phyloP scores from a whole-genome alignment of 2,113 vertebrate species.

The Notothenia coriiceps region DNA sequence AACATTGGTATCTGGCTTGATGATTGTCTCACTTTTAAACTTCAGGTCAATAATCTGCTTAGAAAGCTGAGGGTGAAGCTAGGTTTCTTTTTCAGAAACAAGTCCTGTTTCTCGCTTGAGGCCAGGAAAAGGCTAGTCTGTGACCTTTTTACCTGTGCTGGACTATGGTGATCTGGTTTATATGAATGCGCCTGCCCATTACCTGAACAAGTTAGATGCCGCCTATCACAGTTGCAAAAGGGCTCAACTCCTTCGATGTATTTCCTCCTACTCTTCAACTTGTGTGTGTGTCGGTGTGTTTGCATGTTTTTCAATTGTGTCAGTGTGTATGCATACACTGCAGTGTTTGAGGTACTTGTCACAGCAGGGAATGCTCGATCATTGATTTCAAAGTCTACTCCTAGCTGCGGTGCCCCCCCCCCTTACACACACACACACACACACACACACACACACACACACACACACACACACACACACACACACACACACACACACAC shows the following conservation, averaged over 20 bases:
- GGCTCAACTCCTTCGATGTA: constrained; percentile 42
- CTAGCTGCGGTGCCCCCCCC: constrained; percentile 31
- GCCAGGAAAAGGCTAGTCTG: too few relatives aligned
- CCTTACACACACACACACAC: not conserved
- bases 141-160: too few relatives aligned
- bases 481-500: not conserved
- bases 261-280: constrained; percentile 42
- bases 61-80: too few relatives aligned
- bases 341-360: constrained; percentile 42
- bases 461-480: not conserved
- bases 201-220: too few relatives aligned
- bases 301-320: constrained; percentile 3
- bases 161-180: too few relatives aligned
- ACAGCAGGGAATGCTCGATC: constrained; percentile 56
- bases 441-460: not conserved
- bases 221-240: constrained; percentile 10
- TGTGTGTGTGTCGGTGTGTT: not conserved
- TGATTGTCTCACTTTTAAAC: too few relatives aligned
- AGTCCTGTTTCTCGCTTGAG: too few relatives aligned
- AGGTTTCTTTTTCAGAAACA: too few relatives aligned
- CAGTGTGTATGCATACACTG: constrained; percentile 13
- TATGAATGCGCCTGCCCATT: too few relatives aligned
- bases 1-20: too few relatives aligned
- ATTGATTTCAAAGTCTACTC: constrained; percentile 69
- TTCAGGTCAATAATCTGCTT: too few relatives aligned